A percentile compares a stretch with the other conserved stretches of the same genome.
Evolutionary conservation across 2,113 vertebrate genomes (phyloP).

Genomic region (Pycnonotus jocosus): DNA sequence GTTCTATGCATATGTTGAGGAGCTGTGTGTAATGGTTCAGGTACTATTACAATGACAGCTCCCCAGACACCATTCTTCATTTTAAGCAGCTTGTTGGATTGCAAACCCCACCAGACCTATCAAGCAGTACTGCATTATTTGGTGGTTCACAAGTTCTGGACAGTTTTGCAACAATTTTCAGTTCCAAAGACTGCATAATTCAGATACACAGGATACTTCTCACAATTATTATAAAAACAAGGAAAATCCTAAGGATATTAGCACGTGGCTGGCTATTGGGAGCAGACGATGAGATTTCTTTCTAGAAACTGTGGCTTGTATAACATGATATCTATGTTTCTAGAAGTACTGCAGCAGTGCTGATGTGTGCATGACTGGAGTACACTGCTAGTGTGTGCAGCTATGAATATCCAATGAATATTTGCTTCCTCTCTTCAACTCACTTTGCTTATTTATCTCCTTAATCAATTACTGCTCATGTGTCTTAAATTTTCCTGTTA

Average conservation of each 20-base stretch:
- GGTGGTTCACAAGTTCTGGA: not conserved
- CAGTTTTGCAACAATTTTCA: not conserved
- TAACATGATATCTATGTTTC: not conserved
- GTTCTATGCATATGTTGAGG: not conserved
- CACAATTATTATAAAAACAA: not conserved
- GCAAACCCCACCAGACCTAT: not conserved
- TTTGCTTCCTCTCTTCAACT: not conserved
- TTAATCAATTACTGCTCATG: not conserved
- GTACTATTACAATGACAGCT: not conserved
- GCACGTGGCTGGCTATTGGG: not conserved
- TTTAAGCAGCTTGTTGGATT: not conserved
- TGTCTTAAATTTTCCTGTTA: not conserved
- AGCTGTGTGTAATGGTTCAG: not conserved
- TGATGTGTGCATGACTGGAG: not conserved
- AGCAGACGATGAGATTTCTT: not conserved
- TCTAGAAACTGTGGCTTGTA: not conserved
- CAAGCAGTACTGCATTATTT: not conserved
- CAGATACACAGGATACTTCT: not conserved
- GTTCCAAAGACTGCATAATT: not conserved
- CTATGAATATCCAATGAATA: not conserved
- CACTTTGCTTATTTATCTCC: not conserved
- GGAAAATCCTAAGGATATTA: not conserved
- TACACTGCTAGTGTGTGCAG: not conserved
- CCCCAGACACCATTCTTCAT: not conserved
- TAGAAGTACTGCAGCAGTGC: not conserved